Percentiles rank a stretch among this genome's conserved stretches.
These are phyloP conservation scores for Semnornis frantzii DNA, from an alignment of 2,113 vertebrate genomes.

Conservation along the genomic window DNA sequence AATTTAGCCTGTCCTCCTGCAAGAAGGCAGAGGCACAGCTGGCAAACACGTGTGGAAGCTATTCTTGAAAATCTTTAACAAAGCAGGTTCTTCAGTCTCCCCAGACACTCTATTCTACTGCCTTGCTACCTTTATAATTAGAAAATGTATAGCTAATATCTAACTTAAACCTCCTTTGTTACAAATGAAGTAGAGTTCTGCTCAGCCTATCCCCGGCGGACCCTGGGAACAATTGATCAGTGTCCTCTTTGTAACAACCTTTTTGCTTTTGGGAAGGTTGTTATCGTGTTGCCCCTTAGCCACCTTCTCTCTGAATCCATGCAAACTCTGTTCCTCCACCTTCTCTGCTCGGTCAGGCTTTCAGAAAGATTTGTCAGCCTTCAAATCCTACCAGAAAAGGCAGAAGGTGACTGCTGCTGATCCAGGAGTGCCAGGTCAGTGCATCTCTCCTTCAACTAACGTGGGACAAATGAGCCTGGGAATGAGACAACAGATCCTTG, in stretches of 20 bases:
- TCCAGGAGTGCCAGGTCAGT: conserved; percentile 13
- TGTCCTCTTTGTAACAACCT: conserved; percentile 50
- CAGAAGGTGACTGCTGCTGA: neutral
- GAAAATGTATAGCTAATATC: conserved; percentile 65
- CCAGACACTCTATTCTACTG: conserved; percentile 47
- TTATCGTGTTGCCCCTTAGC: conserved; percentile 12
- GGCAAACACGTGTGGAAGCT: conserved; percentile 34
- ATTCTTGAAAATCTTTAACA: conserved; percentile 61
- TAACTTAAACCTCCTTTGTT: conserved; percentile 57
- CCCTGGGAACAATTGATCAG: conserved; percentile 46
- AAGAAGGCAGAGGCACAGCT: neutral
- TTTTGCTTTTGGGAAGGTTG: conserved; percentile 47
- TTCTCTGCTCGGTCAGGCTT: neutral
- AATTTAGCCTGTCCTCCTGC: conserved; percentile 25
- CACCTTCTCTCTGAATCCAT: neutral
- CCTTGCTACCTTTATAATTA: conserved; percentile 63
- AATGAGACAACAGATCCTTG: neutral
- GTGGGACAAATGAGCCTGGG: neutral
- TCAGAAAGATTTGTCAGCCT: conserved; percentile 33
- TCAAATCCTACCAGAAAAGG: conserved; percentile 10
- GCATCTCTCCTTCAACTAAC: neutral
- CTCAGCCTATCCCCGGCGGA: conserved; percentile 28
- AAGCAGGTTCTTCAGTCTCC: conserved; percentile 58
- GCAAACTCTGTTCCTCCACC: neutral
- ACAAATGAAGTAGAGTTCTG: conserved; percentile 58